Conservation (phyloP, 2,888 invertebrate genomes). For the Dione vanillae region DNA sequence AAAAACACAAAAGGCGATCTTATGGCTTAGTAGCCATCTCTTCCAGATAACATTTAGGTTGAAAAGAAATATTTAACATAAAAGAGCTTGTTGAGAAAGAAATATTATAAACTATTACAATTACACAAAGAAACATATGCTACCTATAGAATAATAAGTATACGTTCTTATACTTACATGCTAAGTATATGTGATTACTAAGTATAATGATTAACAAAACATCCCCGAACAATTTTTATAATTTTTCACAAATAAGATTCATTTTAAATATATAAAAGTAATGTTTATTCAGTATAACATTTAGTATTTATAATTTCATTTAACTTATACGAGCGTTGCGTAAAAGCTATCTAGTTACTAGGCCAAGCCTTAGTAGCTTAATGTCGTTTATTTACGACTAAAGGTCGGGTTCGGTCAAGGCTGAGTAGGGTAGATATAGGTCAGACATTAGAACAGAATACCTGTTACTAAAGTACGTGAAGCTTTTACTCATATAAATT, state of each 20-base stretch:
- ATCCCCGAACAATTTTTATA: too few relatives aligned
- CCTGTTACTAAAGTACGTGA: slow-evolving; percentile 20
- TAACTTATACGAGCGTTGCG: not conserved
- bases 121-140: too few relatives aligned
- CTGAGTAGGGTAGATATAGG: slow-evolving; percentile 36
- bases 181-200: too few relatives aligned
- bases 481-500: slow-evolving; percentile 11
- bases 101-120: too few relatives aligned
- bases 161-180: too few relatives aligned
- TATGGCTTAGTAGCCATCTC: too few relatives aligned
- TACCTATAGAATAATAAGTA: too few relatives aligned
- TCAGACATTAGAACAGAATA: slow-evolving; percentile 32
- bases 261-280: not conserved
- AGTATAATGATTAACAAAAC: not conserved
- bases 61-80: too few relatives aligned
- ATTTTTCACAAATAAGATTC: not conserved
- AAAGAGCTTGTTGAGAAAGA: too few relatives aligned
- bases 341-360: slow-evolving; percentile 24
- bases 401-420: slow-evolving; percentile 41
- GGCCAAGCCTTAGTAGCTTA: slow-evolving; percentile 30
- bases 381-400: slow-evolving; percentile 27
- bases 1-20: too few relatives aligned
- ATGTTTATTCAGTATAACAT: not conserved
- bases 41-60: too few relatives aligned
- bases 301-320: not conserved